Evolutionary conservation across 2,113 vertebrate species (phyloP).

Genomic region (Glaucomys volans): DNA sequence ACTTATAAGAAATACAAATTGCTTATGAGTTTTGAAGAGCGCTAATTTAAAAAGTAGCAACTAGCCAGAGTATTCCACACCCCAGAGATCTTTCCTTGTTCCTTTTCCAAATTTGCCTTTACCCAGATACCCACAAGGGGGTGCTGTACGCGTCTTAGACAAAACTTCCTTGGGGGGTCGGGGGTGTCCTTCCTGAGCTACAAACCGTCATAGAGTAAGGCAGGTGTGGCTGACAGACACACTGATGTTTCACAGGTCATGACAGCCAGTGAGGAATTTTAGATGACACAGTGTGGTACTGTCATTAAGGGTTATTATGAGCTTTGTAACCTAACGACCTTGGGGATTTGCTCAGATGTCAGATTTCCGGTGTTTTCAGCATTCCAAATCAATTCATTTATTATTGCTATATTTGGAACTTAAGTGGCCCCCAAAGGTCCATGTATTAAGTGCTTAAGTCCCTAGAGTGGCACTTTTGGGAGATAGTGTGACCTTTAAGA

Average conservation of each 20-base stretch:
- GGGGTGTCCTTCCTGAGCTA: not conserved
- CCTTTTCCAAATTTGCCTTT: not conserved
- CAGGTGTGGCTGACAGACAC: not conserved
- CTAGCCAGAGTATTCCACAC: not conserved
- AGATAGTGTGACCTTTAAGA: too few species aligned
- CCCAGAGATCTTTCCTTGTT: not conserved
- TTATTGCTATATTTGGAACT: too few species aligned
- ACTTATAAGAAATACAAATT: not conserved
- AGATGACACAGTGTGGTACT: not conserved
- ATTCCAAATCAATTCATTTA: too few species aligned
- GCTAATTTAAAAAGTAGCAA: not conserved
- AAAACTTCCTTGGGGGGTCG: not conserved
- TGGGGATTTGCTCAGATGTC: too few species aligned
- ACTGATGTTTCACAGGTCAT: not conserved
- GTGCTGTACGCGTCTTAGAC: not conserved
- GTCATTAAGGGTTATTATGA: not conserved
- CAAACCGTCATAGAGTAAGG: not conserved
- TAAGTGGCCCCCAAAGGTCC: too few species aligned
- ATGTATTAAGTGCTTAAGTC: too few species aligned
- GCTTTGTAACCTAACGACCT: not conserved
- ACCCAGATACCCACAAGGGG: slow-evolving; percentile 51
- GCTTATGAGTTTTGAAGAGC: not conserved
- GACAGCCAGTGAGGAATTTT: not conserved
- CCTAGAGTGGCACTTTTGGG: too few species aligned
- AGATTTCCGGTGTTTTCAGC: too few species aligned